These are phyloP conservation scores for Macropodus opercularis DNA, from an alignment of 2,797 vertebrate genomes.

Conservation along the genomic window DNA sequence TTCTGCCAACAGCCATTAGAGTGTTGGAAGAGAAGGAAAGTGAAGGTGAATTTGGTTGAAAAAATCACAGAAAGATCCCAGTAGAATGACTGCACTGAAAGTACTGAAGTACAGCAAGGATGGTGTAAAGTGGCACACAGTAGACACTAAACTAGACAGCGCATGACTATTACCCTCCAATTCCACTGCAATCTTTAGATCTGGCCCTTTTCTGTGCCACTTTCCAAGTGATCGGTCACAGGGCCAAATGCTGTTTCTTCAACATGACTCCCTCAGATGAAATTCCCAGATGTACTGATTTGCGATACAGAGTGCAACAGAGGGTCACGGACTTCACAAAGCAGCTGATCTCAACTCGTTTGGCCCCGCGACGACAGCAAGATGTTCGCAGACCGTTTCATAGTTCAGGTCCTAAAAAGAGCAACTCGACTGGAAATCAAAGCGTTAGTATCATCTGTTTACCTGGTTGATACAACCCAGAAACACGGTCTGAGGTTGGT, in stretches of 20 bases:
- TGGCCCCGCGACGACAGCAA: background rate
- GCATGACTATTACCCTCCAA: constrained; percentile 5
- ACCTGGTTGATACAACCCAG: too few relatives aligned
- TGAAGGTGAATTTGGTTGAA: background rate
- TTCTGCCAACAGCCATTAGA: constrained; percentile 8
- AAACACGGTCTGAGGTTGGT: too few relatives aligned
- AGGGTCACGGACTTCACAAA: constrained; percentile 10
- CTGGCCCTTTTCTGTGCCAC: background rate
- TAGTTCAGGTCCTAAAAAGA: constrained; percentile 2
- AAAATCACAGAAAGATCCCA: background rate
- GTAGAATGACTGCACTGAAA: constrained; percentile 5
- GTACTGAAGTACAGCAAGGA: background rate
- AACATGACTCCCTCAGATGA: background rate
- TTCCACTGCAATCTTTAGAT: constrained; percentile 10
- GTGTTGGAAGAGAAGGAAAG: background rate
- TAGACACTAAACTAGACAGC: background rate
- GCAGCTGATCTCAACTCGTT: background rate
- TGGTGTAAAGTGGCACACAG: background rate
- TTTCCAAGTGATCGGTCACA: constrained; percentile 10
- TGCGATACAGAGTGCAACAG: constrained; percentile 6
- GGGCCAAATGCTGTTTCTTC: constrained; percentile 1
- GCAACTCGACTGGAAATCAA: background rate
- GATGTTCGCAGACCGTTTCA: background rate
- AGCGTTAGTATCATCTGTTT: background rate
- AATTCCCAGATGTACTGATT: constrained; percentile 18